Base-by-base conservation (phyloP, 37 sponge, comb jelly and placozoan genomes). In the Mnemiopsis leidyi region DNA sequence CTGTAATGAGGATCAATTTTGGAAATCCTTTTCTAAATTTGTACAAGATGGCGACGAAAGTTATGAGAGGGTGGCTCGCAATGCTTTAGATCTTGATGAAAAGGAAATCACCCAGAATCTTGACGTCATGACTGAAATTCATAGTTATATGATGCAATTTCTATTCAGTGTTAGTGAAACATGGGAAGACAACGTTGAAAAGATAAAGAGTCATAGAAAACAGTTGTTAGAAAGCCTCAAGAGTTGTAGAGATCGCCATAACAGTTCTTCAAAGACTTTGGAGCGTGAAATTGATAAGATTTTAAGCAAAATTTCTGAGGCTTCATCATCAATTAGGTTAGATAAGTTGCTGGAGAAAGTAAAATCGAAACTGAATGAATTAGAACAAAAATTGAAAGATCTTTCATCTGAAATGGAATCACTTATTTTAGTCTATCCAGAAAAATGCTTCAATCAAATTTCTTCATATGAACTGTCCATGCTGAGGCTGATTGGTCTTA, bases 21-120 rank as follows among this genome's bases (percentile, higher is more conserved):
- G n/a, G 61, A 85, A 85, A 28, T 36, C 90, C 5, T 85, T 85
- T 39, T 85, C 90, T 39, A 85, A 85, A 39, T 85, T 36, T 39
- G 25, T 33, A 36, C 29, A 37, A 28, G 26, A 85, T 40, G 90
- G 90, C 2, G 5, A 35, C 36, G 90, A 85, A 25, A 85, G 90
- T 38, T 85, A 36, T 85, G 90, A 85, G 24, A 23, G n/a, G 61
- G 23, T n/a, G 3, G 40, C 38, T 28, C 18, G 39, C 1, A 28
- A 85, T 7, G 23, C 36, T 2, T 16, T 85, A 13, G 2, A 32
- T 23, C 9, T 16, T 2, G 40, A 85, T 40, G 30, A 20, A 35
- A 1, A 0, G 0, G 35, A 85, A 0, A 32, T 85, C 13, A 23
- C 13, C 0, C 3, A 40, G 48, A 85, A 85, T 26, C 29, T 85